Percentiles rank a stretch among this genome's conserved stretches.
phyloP scores from a whole-genome alignment of 2,113 vertebrate species.

The Perca fluviatilis region DNA sequence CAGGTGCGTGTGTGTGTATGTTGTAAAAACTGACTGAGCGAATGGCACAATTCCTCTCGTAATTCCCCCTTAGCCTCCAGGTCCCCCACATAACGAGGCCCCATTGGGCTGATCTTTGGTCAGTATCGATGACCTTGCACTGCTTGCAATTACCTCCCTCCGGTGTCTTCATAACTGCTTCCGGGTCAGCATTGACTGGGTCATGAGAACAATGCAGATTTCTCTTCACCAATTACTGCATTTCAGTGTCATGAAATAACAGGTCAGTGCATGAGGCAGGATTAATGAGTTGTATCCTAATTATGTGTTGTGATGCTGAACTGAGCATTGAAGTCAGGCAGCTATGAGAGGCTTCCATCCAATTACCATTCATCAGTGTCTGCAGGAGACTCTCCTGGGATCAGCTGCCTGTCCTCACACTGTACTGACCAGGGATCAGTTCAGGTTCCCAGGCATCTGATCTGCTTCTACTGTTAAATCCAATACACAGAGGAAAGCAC shows the following conservation, averaged over 20 bases:
- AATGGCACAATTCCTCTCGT: conserved; percentile 33
- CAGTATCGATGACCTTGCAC: conserved; percentile 66
- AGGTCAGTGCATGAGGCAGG: conserved; percentile 56
- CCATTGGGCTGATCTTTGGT: conserved; percentile 58
- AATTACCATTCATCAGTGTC: conserved; percentile 82
- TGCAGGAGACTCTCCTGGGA: conserved; percentile 65
- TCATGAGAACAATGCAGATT: conserved; percentile 59
- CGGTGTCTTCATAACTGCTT: conserved; percentile 58
- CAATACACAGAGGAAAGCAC: conserved; percentile 3
- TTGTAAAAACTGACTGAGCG: conserved; percentile 4
- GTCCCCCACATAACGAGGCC: conserved; percentile 72
- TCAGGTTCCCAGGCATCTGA: conserved; percentile 46
- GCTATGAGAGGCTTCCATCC: conserved; percentile 66
- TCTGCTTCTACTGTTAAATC: conserved; percentile 35
- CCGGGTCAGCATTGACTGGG: conserved; percentile 64
- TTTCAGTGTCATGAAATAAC: conserved; percentile 69
- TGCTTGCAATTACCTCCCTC: conserved; percentile 56
- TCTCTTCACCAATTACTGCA: conserved; percentile 66
- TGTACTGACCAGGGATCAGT: conserved; percentile 64
- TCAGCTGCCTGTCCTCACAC: conserved; percentile 45
- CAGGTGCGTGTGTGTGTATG: conserved; percentile 3
- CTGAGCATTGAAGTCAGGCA: conserved; percentile 51
- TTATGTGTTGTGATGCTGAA: conserved; percentile 65
- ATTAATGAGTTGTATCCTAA: conserved; percentile 72
- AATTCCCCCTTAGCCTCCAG: conserved; percentile 55